These are phyloP conservation scores for Harmothoe impar DNA, from an alignment of 2,888 invertebrate genomes.

Conservation along the genomic window DNA sequence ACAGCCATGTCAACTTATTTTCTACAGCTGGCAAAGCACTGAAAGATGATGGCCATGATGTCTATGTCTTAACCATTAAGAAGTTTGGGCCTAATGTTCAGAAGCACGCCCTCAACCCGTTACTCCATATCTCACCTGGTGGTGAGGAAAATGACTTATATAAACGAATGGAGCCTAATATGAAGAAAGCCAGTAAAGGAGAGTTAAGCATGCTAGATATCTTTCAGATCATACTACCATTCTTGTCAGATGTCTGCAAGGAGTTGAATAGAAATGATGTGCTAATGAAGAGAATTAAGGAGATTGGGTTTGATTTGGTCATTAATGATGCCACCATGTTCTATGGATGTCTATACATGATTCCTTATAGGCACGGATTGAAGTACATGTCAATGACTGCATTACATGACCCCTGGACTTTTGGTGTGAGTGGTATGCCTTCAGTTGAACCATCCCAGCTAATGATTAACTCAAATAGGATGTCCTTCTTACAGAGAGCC, in stretches of 20 bases:
- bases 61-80: neutral
- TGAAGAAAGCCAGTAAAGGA: neutral
- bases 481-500: conserved; percentile 15
- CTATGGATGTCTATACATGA: neutral
- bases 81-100: neutral
- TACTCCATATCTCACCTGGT: neutral
- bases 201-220: neutral
- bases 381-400: neutral
- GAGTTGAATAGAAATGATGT: neutral
- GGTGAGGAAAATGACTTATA: neutral
- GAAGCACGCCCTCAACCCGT: neutral
- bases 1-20: too few relatives aligned
- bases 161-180: neutral
- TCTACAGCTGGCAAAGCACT: neutral
- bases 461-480: neutral
- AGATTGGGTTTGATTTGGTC: conserved; percentile 3
- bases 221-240: neutral
- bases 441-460: too few relatives aligned
- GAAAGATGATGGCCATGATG: too few relatives aligned
- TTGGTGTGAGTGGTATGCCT: too few relatives aligned
- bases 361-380: neutral
- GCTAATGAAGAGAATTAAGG: neutral
- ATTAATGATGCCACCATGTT: neutral
- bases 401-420: conserved; percentile 35
- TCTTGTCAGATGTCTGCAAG: neutral